Evolutionary conservation across 2,888 invertebrate genomes (phyloP), one percentile per base, ranked within the genome.

Genomic region (Cyrtodaria siliqua): DNA sequence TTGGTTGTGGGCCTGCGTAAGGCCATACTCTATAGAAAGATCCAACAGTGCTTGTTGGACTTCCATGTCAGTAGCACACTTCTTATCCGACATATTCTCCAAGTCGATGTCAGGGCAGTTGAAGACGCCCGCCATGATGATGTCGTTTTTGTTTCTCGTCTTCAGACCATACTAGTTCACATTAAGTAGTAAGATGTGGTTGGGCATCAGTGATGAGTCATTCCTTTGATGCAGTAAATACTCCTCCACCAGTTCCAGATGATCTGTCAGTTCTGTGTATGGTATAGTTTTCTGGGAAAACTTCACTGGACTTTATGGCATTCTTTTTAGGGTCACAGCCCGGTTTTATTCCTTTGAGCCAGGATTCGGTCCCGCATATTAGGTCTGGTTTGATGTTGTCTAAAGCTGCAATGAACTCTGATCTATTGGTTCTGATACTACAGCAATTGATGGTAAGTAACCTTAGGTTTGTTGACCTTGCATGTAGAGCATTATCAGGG

Each of bases 351-450:
- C 33, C 33, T n/a, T n/a, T n/a, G n/a, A 33, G 33, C 33, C 33
- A 33, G 12, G 33, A 33, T 33, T 33, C 6, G 12, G 33, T 33
- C 12, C 33, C 12, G 33, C 33, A 33, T 4, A 33, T 33, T 33
- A 33, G 6, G 33, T 33, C 33, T 33, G 33, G 33, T 33, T 33
- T 33, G 33, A 8, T 33, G 12, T 33, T 62, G 6, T 70, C 61
- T 18, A 47, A 56, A 16, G 62, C 62, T 26, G n/a, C n/a, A n/a
- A n/a, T 44, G 40, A 70, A 62, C 26, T 70, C 62, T 24, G 70
- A 55, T 56, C 29, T 44, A 40, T 70, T 70, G 12, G 56, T 49
- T 2, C 62, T 20, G 29, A 27, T 6, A n/a, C 61, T 26, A 33
- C 66, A 56, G 24, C 66, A 44, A n/a, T n/a, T n/a, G n/a, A n/a